Percentiles rank a stretch among this genome's conserved stretches.
phyloP scores from a whole-genome alignment of 2,888 invertebrate genomes.

The Tetramorium bicarinatum region DNA sequence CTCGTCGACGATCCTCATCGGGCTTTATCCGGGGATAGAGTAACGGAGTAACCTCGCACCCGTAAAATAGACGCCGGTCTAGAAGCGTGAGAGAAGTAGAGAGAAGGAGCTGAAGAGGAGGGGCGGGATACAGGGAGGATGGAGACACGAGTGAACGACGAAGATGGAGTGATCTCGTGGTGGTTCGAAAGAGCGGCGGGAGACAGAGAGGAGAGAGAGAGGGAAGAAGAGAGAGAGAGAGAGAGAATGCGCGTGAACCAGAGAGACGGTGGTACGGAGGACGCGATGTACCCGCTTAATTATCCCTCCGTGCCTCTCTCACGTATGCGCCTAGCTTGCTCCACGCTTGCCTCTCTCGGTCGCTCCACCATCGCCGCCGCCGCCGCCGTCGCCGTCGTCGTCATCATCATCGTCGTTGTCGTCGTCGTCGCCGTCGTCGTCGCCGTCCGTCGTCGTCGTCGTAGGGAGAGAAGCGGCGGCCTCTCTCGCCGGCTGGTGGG shows the following conservation, averaged over 20 bases:
- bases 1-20: constrained; percentile 43
- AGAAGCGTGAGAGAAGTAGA: constrained; percentile 24
- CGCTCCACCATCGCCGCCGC: constrained; percentile 35
- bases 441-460: constrained; percentile 37
- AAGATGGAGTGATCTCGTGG: constrained; percentile 33
- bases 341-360: constrained; percentile 53
- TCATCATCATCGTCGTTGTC: constrained; percentile 13
- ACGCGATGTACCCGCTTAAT: constrained; percentile 85
- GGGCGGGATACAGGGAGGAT: constrained; percentile 21
- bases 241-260: constrained; percentile 66
- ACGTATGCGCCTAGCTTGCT: constrained; percentile 69
- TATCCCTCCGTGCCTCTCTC: constrained; percentile 80
- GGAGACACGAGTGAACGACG: constrained; percentile 42
- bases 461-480: constrained; percentile 60
- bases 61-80: constrained; percentile 65
- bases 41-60: constrained; percentile 64
- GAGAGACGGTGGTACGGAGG: constrained; percentile 67
- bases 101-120: neutral
- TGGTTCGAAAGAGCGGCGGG: constrained; percentile 51
- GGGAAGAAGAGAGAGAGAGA: constrained; percentile 47
- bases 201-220: constrained; percentile 42
- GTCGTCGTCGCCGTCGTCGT: neutral
- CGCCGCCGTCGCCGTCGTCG: neutral
- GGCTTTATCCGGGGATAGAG: constrained; percentile 37
- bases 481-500: constrained; percentile 58